Base-by-base conservation (phyloP, 2,888 invertebrate genomes). In the Netelia melanura region DNA sequence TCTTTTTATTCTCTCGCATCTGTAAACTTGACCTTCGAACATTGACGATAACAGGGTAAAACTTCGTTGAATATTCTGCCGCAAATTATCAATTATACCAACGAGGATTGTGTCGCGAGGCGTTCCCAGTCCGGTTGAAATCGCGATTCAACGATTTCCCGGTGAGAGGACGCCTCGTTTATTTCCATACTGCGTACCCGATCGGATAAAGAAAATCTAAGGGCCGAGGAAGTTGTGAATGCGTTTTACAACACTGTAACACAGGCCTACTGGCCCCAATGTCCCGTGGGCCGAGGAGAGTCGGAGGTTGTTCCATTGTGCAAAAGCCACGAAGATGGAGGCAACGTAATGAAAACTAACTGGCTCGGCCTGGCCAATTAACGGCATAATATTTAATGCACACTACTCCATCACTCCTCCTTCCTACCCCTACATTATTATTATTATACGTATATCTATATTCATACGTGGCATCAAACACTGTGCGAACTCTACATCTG, bases 281-380 rank as follows among this genome's bases (percentile, higher is more conserved):
- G 70, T 79, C 62, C 76, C 77, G 78, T 80, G 65, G 81, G 67
- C 71, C 80, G 84, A 84, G 85, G 84, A 80, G 82, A 80, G 80
- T 79, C 78, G 78, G 83, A 85, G 84, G 77, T 67, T 82, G 82
- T 81, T 91, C 89, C 86, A 92, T 92, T 91, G 92, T 91, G 87
- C 86, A 87, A 91, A 90, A 91, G 89, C 81, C 87, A 90, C 92
- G 92, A 92, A 92, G 92, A 92, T 90, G 90, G 91, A 91, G 89
- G 89, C 89, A 90, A 91, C 92, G 87, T 92, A 92, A 92, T 92
- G 92, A 92, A 90, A 86, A 92, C 92, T 92, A 92, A 92, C 91
- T 91, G 90, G 90, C 91, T 89, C 89, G 90, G 89, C 90, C 90
- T 89, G 89, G 89, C 88, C 91, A 92, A 92, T 92, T 92, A 92